Evolutionary conservation across 2,888 invertebrate species (phyloP), one percentile per base, ranked within the genome.

Genomic region (Rhamphomyia laevipes): DNA sequence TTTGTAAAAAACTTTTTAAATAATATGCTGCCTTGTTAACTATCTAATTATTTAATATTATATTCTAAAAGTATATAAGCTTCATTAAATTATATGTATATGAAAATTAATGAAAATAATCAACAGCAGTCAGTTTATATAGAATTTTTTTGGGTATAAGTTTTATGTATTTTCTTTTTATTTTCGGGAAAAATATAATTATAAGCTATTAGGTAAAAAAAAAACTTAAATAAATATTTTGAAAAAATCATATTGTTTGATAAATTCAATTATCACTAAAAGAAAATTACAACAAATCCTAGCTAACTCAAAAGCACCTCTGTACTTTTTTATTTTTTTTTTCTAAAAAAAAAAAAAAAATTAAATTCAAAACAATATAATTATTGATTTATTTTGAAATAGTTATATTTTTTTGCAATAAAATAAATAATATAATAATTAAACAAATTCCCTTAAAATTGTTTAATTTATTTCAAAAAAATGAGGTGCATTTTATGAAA

Each of bases 261-360:
- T 54, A 54, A 54, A 52, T 54, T 54, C 54, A 54, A 49, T 52
- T 53, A 51, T 48, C 47, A 51, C 37, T 38, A 38, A 23, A n/a
- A 42, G 7, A 42, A 15, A 27, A 21, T 9, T 6, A 27, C 4
- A 41, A 43, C 43, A 49, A 55, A 49, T 57, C 56, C 58, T 58
- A 58, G 58, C 58, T 58, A 58, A 57, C 53, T 53, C 50, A 52
- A 48, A 57, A 58, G 58, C 57, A 58, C 58, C 55, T 57, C 51
- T 51, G 43, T 47, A 35, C 38, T 23, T 23, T 42, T 47, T 41
- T 7, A 7, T 27, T 27, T 27, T 27, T 45, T 41, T 30, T 31
- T 31, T 45, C 41, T 23, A 31, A 37, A 46, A 38, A 31, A 30
- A 38, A 30, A 16, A 45, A 33, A 33, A 21, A 45, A 21, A 33